Evolutionary conservation across 2,888 invertebrate genomes (phyloP), one percentile per base, ranked within the genome.

Genomic region (Aproaerema taeniolella): DNA sequence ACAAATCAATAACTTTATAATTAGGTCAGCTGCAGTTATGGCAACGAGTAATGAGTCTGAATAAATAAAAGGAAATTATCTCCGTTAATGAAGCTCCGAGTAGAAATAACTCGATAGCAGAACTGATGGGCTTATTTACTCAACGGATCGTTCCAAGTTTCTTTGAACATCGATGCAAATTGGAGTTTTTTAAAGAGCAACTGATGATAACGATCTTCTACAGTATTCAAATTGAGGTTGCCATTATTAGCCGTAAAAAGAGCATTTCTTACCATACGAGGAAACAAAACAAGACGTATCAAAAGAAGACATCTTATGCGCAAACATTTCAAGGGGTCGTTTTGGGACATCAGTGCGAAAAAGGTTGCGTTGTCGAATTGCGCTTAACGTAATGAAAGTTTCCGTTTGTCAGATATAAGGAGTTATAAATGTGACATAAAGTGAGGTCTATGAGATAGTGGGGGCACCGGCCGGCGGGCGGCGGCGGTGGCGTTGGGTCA

Each of bases 401-500:
- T 28, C 16, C 35, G 16, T 28, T 20, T 35, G 28, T 35, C 35
- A 14, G 35, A 35, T 35, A 28, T 26, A 35, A 37, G 20, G 37
- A 20, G 17, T 55, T 58, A 61, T 56, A 61, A 46, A 58, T 58
- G 50, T 56, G 59, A 63, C 58, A 52, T 50, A 53, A 58, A 56
- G 45, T 47, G 52, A 51, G 55, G 52, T 44, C 46, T 38, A 10
- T 65, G 66, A 64, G 68, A 65, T 64, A 59, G 60, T 43, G 52
- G 56, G 67, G 59, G 61, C 67, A 62, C n/a, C n/a, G n/a, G n/a
- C n/a, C n/a, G n/a, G n/a, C n/a, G n/a, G n/a, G n/a, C n/a, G n/a
- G n/a, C n/a, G 58, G 48, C 41, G 61, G 41, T 35, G 51, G 49
- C 41, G 61, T 41, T 46, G 53, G 52, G 68, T 50, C 43, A 42